A percentile compares a stretch with the other conserved stretches of the same genome.
Evolutionary conservation across 2,113 vertebrate species (phyloP).

Genomic region (Dipodomys merriami): DNA sequence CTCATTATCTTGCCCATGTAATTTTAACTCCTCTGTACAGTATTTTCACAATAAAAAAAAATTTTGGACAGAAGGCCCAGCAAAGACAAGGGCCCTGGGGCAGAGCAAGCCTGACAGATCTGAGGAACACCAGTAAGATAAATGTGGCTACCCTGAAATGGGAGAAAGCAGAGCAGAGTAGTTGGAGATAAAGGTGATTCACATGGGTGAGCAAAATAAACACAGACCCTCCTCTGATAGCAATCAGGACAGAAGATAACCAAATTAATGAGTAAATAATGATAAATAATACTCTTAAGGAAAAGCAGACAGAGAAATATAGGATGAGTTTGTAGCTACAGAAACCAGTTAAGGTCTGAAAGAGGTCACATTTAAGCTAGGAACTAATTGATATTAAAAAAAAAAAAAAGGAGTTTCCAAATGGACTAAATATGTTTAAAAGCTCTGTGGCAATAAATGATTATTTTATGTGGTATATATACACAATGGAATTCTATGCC

Average conservation of each 20-base stretch:
- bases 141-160: background rate
- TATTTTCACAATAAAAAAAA: background rate
- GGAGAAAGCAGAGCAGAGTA: background rate
- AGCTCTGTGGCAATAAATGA: no score
- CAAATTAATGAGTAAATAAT: background rate
- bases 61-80: background rate
- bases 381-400: no score
- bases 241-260: background rate
- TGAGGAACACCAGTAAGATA: background rate
- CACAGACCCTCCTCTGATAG: background rate
- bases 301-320: slow-evolving; percentile 32
- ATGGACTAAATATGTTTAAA: no score
- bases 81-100: slow-evolving; percentile 43
- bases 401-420: no score
- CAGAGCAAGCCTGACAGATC: background rate
- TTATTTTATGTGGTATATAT: no score
- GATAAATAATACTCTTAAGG: background rate
- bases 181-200: background rate
- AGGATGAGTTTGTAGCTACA: background rate
- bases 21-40: no score
- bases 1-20: no score
- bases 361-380: no score
- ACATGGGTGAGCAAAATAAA: background rate
- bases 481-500: no score
- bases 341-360: no score